Evolutionary conservation across 2,888 invertebrate species (phyloP), one percentile per base, ranked within the genome.

Genomic region (Lasioglossum figueresi): DNA sequence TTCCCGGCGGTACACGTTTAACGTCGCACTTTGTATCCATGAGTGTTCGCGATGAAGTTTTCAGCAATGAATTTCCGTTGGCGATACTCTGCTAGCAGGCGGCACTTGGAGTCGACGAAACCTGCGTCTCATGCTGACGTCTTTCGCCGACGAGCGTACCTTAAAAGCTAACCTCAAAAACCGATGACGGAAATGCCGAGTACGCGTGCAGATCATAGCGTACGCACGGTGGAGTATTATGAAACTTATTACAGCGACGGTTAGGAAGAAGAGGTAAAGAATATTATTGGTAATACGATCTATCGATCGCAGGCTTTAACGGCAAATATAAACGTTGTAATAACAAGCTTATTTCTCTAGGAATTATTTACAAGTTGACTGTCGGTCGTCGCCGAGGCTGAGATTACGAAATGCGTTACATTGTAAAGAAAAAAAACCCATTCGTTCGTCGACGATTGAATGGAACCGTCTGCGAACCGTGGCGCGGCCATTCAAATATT

Each of bases 401-500:
- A 31, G 16, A 34, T 43, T 12, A 70, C 48, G 14, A 23, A 4
- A 37, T 19, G 37, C 23, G 37, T 23, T 37, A 12, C 34, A 23
- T 40, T 4, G 37, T 0, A 4, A 1, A 1, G 48, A 40, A 45
- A 45, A 34, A 40, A 45, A 34, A 40, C n/a, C 12, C 68, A 5
- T 81, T 82, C 45, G 16, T 12, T 82, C 43, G 82, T 56, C 14
- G 31, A 27, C 43, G 56, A 45, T 82, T 16, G 59, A 78, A 63
- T 78, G 40, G 6, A 27, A 16, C 34, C 56, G 73, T 27, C 16
- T 27, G 68, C 59, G 43, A 31, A 43, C 68, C 74, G 76, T 63
- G 56, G 0, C 84, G 70, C 77, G 70, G 75, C 77, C 78, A 56
- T 37, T 68, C 56, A 52, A 81, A 66, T 71, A 59, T 71, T 59